Base-by-base conservation (phyloP, 2,888 invertebrate genomes). In the Argynnis bischoffii region DNA sequence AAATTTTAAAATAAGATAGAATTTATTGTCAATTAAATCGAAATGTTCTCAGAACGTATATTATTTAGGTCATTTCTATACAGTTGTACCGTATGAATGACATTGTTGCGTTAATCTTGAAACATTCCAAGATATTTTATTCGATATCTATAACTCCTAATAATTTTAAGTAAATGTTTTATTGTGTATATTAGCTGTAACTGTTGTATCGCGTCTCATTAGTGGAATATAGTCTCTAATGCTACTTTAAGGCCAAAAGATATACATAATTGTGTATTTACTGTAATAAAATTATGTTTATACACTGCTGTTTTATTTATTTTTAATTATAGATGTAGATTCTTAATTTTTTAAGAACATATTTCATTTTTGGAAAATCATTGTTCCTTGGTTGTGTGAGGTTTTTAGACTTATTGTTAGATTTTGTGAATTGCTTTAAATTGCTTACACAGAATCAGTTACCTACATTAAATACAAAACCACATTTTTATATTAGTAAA, bases 181-280 rank as follows among this genome's bases (percentile, higher is more conserved):
- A 73, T 72, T 77, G 69, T 77, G 76, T 77, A 77, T 77, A 77
- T 76, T 78, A 87, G 83, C 78, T 66, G 66, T 66, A 79, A 83
- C 89, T 91, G 92, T 92, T 92, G 92, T 92, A 92, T 86, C 80
- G 82, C 83, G 84, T 89, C 81, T 84, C 84, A 82, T 86, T 88
- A 88, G 88, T 86, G 84, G 85, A 85, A 82, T 85, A 88, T 59
- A 59, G 59, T 87, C 87, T 89, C 89, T 90, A 89, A 90, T 91
- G 87, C 87, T 88, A 88, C 81, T 83, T 77, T 90, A 90, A 88
- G 90, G 90, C 90, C 90, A 90, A 92, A 92, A 88, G 87, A 90
- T 90, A 92, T 90, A 91, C 90, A 90, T 88, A 84, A 86, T 83
- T 89, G 89, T 91, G 90, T 92, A 91, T 90, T 90, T 88, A 54